Evolutionary conservation across 2,113 vertebrate species (phyloP), one percentile per base, ranked within the genome.

Genomic region (Syngnathus floridae): DNA sequence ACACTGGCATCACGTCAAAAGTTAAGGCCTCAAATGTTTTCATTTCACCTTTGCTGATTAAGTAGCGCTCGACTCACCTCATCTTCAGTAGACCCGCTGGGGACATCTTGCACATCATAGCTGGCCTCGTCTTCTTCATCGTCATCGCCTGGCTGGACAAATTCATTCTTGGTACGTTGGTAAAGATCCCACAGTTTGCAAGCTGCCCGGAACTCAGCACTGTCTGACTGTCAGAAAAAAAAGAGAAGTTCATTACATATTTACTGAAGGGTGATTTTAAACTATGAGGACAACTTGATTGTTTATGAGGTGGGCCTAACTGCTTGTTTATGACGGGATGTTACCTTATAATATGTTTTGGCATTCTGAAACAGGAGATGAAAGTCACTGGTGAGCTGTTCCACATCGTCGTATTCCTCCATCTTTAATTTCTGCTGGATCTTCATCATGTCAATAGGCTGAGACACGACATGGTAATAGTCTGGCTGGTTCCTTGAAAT

Each of bases 371-470:
- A 97, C 65, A 99, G 86, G 61, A 99, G 91, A 64, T 96, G 95
- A 86, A 99, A 96, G 86, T 99, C 96, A 78, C 88, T 89, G 65
- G 97, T 99, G 78, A 99, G 88, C 68, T 97, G 87, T 62, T 94
- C 94, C 51, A 99, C 96, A 65, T 98, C 96, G 78, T 99, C 95
- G 60, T 99, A 99, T 70, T 99, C 97, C 82, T 99, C 97, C 96
- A 98, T 97, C 90, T 99, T 98, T 61, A 99, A 86, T 82, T 98
- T 99, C 79, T 99, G 97, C 62, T 99, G 97, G 76, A 99, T 98
- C 84, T 98, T 99, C 97, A 99, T 98, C 92, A 99, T 93, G 88
- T 99, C 97, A 55, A 99, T 99, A 17, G 97, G 97, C 85, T 99
- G 96, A 66, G 95, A 94, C 82, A 99, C 95, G 66, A 99, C 94